Evolutionary conservation across 2,797 vertebrate genomes (phyloP), one percentile per base, ranked within the genome.

Genomic region (Chiloscyllium punctatum): DNA sequence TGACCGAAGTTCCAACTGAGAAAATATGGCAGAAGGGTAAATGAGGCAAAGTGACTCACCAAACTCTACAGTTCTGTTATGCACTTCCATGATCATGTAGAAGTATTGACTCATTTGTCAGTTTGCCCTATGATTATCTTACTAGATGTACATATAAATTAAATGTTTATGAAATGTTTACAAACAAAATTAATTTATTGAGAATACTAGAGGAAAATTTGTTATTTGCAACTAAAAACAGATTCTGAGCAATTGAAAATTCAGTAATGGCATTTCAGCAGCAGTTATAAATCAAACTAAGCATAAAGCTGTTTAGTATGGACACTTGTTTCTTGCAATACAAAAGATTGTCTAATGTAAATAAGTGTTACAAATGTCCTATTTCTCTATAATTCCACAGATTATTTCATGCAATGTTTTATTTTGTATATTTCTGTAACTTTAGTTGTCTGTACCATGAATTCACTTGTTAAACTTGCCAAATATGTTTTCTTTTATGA

Each of bases 401-500:
- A 37, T 72, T 42, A 30, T 74, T 96, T 96, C 68, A 57, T 96
- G 96, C 95, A 96, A 82, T 96, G 72, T 96, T 96, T 97, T 96
- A 95, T 94, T 74, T 48, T 96, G 96, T 97, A 97, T 96, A 96
- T 96, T 96, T 96, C n/a, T 96, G 95, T 96, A 96, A 95, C 42
- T 95, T 90, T 66, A 96, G 79, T 96, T 82, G 33, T 33, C 96
- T 96, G 96, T 96, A 96, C 96, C 96, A 96, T 96, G 96, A 96
- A 96, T 96, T 96, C 84, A 95, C 96, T 97, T 96, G 96, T 96
- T 96, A 97, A 96, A 96, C 97, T 97, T 97, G 96, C 71, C 48
- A 95, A 96, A 96, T 95, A 21, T 95, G 87, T 96, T 96, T 94
- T 95, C 95, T 96, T 96, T 95, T 88, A 96, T 71, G 96, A 96